Percentiles rank a stretch among this genome's conserved stretches.
These are phyloP conservation scores for Siphlonurus alternatus DNA, from an alignment of 2,888 invertebrate species.

Conservation along the genomic window DNA sequence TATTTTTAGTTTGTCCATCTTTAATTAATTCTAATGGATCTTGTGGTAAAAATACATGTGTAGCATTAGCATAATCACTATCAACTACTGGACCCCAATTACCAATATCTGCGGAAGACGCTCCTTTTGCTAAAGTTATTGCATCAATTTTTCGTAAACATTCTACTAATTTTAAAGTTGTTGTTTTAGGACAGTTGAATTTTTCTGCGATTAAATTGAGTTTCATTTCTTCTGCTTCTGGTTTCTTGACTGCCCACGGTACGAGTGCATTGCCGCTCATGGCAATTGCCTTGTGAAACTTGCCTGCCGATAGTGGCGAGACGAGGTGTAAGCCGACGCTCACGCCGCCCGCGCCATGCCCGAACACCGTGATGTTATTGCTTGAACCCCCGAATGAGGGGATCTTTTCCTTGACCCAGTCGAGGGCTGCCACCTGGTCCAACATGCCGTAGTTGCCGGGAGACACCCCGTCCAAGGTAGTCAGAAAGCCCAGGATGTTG, in stretches of 20 bases:
- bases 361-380: slow-evolving; percentile 56
- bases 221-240: slow-evolving; percentile 40
- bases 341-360: slow-evolving; percentile 63
- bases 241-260: slow-evolving; percentile 41
- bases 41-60: slow-evolving; percentile 46
- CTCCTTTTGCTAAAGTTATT: slow-evolving; percentile 32
- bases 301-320: slow-evolving; percentile 30
- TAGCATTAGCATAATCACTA: slow-evolving; percentile 44
- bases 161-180: slow-evolving; percentile 35
- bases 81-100: slow-evolving; percentile 69
- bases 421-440: slow-evolving; percentile 64
- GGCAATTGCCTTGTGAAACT: slow-evolving; percentile 56
- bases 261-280: slow-evolving; percentile 64
- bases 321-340: slow-evolving; percentile 62
- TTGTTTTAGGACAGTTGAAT: slow-evolving; percentile 37
- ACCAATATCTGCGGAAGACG: slow-evolving; percentile 28
- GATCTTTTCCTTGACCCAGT: slow-evolving; percentile 63
- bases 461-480: slow-evolving; percentile 57
- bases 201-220: slow-evolving; percentile 45
- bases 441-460: slow-evolving; percentile 64
- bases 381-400: slow-evolving; percentile 57
- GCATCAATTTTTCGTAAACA: slow-evolving; percentile 47
- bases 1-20: slow-evolving; percentile 12
- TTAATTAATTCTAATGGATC: slow-evolving; percentile 29
- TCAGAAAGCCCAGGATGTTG: slow-evolving; percentile 70